Conservation (phyloP, 1,140 invertebrate genomes). For the Mactra quadrangularis region DNA sequence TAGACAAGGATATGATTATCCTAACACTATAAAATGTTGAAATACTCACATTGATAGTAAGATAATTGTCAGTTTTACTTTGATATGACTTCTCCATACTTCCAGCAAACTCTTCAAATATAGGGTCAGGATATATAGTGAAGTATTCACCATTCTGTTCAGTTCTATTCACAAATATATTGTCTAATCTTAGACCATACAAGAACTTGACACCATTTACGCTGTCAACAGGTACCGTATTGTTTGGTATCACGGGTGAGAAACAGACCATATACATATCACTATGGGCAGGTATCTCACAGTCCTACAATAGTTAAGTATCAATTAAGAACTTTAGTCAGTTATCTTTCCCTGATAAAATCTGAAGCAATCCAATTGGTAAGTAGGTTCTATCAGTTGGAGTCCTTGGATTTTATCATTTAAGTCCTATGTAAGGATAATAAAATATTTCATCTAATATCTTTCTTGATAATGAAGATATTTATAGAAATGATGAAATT, state of each 20-base stretch:
- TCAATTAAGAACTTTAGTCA: too few relatives aligned
- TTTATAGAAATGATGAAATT: too few relatives aligned
- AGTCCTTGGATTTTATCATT: too few relatives aligned
- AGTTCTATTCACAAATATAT: conserved; percentile 89
- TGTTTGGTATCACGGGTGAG: conserved; percentile 31
- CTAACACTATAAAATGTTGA: too few relatives aligned
- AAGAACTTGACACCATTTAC: conserved; percentile 87
- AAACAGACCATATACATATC: conserved; percentile 37
- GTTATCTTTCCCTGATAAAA: too few relatives aligned
- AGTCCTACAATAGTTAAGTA: conserved; percentile 44
- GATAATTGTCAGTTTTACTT: conserved; percentile 89
- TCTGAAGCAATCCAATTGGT: too few relatives aligned
- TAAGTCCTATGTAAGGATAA: too few relatives aligned
- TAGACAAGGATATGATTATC: too few relatives aligned
- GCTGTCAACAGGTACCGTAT: conserved; percentile 4
- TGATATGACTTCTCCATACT: conserved; percentile 79
- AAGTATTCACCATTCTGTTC: conserved; percentile 87
- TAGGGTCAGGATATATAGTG: conserved; percentile 95
- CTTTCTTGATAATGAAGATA: too few relatives aligned
- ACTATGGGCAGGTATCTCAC: conserved; percentile 12
- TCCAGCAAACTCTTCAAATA: conserved; percentile 94
- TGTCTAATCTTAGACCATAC: conserved; percentile 98
- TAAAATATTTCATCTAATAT: too few relatives aligned
- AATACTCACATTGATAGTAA: conserved; percentile 94
- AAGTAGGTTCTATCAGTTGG: too few relatives aligned